Base-by-base conservation (phyloP, 1,140 invertebrate genomes). In the Pseudomyrmex pallidus region DNA sequence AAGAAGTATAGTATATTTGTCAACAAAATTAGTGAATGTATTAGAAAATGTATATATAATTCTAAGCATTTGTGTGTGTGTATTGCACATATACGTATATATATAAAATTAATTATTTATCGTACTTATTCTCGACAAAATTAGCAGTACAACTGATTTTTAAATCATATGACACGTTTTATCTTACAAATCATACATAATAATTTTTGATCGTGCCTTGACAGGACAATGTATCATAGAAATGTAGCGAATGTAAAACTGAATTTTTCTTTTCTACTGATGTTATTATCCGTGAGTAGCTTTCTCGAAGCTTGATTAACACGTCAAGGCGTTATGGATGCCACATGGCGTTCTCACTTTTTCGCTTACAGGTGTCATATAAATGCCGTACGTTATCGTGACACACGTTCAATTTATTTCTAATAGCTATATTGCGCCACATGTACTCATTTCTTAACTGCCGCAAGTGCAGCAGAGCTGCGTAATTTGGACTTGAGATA, bases 351-450 rank as follows among this genome's bases (percentile, higher is more conserved):
- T 50, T 64, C 67, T 82, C 78, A 48, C 70, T 63, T 73, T 80
- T 74, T 72, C 70, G 67, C 48, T 74, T 82, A 64, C 78, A 74
- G 48, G 48, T 74, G 70, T 78, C 76, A 70, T 70, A 70, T 78
- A 78, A 78, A 70, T 62, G 76, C 76, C 76, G 76, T 20, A 17
- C 25, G 25, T 25, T 25, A 25, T 25, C 64, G 62, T 46, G 48
- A 50, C 64, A 20, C 2, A 20, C 66, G 64, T 70, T 70, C 76
- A 59, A 70, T 59, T 78, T 78, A 54, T 78, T 59, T 59, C 54
- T 70, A 70, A 59, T 70, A 46, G 25, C 25, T 25, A 25, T 25
- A 25, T 25, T 25, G 25, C 25, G 54, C 54, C 52, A 12, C 44
- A 22, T 57, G 52, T 25, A 25, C 54, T 68, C 54, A 59, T 70